A percentile compares a stretch with the other conserved stretches of the same genome.
Conservation (phyloP, 2,797 vertebrate genomes). For the Peromyscus melanophrys region DNA sequence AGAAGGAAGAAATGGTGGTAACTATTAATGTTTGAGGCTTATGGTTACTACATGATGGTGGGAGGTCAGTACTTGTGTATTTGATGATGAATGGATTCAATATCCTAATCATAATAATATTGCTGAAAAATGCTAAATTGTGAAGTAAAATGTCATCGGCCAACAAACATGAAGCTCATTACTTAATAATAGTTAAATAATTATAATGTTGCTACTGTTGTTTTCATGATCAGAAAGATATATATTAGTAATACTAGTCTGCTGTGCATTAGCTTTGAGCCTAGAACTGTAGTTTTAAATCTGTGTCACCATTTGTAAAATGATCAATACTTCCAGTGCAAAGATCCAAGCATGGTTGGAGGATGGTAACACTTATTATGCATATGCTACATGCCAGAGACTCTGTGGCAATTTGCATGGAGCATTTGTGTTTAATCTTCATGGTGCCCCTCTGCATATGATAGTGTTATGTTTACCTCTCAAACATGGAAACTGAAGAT, state of each 20-base stretch:
- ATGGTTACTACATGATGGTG: background rate
- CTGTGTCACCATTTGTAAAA: slow-evolving; percentile 3
- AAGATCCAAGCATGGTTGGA: background rate
- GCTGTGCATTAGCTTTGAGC: background rate
- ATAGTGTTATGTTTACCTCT: background rate
- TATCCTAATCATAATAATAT: background rate
- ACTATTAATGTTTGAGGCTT: background rate
- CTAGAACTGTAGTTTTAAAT: background rate
- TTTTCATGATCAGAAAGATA: background rate
- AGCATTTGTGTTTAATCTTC: background rate
- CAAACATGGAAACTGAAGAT: background rate
- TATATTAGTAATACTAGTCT: background rate
- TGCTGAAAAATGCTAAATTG: slow-evolving; percentile 12
- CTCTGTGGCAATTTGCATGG: background rate
- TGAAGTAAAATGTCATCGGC: background rate
- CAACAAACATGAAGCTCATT: background rate
- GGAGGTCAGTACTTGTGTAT: background rate
- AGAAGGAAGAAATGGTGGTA: background rate
- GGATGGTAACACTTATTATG: background rate
- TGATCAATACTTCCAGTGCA: background rate
- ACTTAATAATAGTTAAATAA: background rate
- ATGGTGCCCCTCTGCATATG: background rate
- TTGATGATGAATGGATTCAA: background rate
- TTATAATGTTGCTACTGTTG: background rate
- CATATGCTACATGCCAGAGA: background rate